Evolutionary conservation across 1,140 invertebrate genomes (phyloP).

Genomic region (Apis florea): DNA sequence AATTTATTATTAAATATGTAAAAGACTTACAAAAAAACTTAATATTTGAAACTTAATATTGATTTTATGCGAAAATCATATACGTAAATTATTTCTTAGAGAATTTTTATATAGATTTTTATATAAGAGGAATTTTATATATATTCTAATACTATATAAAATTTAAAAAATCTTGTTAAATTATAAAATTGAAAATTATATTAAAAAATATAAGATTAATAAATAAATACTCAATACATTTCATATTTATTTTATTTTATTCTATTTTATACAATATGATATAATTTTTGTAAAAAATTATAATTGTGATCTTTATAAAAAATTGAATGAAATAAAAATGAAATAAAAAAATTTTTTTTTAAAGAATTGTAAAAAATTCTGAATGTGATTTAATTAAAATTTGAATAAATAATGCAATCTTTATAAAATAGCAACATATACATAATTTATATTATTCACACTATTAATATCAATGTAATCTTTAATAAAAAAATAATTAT

Average conservation of each 20-base stretch:
- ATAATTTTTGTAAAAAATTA: not conserved
- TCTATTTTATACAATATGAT: not conserved
- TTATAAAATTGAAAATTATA: not conserved
- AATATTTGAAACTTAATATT: too few relatives aligned
- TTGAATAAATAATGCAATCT: too few relatives aligned
- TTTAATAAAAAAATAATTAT: not conserved
- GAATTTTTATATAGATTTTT: too few relatives aligned
- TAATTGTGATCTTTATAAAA: not conserved
- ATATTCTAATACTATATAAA: not conserved
- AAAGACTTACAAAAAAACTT: too few relatives aligned
- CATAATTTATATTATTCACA: too few relatives aligned
- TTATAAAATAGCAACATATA: too few relatives aligned
- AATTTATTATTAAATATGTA: too few relatives aligned
- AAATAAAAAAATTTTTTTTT: too few relatives aligned
- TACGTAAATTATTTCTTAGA: not conserved
- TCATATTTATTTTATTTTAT: not conserved
- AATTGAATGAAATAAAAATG: not conserved
- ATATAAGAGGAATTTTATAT: not conserved
- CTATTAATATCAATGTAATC: not conserved
- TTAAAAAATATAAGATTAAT: not conserved
- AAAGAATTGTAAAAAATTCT: too few relatives aligned
- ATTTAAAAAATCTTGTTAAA: not conserved
- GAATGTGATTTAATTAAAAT: too few relatives aligned
- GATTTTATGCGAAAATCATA: not conserved
- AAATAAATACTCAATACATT: not conserved